Percentiles rank a stretch among this genome's conserved stretches.
phyloP scores from a whole-genome alignment of 2,888 invertebrate species.

The Choreutis nemorana region DNA sequence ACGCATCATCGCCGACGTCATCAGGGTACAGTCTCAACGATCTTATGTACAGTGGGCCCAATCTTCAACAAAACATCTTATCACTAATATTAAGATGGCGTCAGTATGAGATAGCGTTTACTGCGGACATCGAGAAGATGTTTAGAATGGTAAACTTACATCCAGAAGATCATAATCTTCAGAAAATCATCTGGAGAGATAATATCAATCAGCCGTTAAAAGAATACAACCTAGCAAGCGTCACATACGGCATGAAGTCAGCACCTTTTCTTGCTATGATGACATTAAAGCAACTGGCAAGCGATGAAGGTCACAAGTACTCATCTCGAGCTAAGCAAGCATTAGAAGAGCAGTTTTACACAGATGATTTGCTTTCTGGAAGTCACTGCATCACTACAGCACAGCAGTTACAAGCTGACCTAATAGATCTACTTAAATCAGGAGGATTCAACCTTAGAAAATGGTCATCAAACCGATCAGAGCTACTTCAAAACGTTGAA shows the following conservation, averaged over 20 bases:
- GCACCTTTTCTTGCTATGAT: slow-evolving; percentile 6
- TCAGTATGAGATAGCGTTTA: background rate
- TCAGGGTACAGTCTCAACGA: slow-evolving; percentile 1
- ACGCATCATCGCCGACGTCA: background rate
- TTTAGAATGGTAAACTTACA: background rate
- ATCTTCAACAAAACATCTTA: background rate
- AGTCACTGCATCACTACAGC: background rate
- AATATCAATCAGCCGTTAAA: background rate
- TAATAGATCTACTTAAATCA: background rate
- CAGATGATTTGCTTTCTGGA: slow-evolving; percentile 3
- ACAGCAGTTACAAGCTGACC: background rate
- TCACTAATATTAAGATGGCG: background rate
- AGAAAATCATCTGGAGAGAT: slow-evolving; percentile 1
- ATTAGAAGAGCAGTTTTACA: slow-evolving; percentile 3
- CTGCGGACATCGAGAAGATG: slow-evolving; percentile 1
- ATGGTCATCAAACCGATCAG: background rate
- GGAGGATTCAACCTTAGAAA: background rate
- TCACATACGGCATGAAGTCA: slow-evolving; percentile 7
- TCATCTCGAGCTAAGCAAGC: background rate
- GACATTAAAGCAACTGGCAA: slow-evolving; percentile 5
- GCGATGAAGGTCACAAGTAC: slow-evolving; percentile 4
- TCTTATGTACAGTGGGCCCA: background rate
- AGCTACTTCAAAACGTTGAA: background rate
- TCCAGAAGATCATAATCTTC: background rate
- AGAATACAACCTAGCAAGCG: slow-evolving; percentile 3